Evolutionary conservation across 2,888 invertebrate genomes (phyloP).

Genomic region (Aplocera efformata): DNA sequence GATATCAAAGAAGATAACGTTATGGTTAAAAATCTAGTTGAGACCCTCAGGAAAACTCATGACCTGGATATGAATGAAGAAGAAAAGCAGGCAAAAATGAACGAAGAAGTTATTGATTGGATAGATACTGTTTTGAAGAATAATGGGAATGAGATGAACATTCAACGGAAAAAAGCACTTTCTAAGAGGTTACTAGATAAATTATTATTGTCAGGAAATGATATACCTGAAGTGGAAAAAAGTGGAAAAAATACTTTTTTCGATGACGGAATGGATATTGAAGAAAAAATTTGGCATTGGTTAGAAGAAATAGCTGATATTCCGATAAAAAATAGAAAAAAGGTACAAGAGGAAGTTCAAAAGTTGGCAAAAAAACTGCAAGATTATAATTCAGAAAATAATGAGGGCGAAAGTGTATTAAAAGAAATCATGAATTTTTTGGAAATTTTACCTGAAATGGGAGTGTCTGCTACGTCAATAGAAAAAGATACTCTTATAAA

Average conservation of each 20-base stretch:
- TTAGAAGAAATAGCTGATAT: slow-evolving; percentile 5
- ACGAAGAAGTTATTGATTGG: slow-evolving; percentile 30
- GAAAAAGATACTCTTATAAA: slow-evolving; percentile 6
- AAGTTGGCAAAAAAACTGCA: slow-evolving; percentile 6
- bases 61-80: slow-evolving; percentile 17
- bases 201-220: too few relatives aligned
- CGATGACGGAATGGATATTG: slow-evolving; percentile 1
- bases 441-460: slow-evolving; percentile 3
- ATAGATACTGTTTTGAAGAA: slow-evolving; percentile 23
- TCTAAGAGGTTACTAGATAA: slow-evolving; percentile 9
- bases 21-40: slow-evolving; percentile 21
- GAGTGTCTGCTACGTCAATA: slow-evolving; percentile 1
- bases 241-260: slow-evolving; percentile 1
- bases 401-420: slow-evolving; percentile 1
- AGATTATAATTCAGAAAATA: slow-evolving; percentile 2
- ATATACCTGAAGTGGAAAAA: too few relatives aligned
- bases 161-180: slow-evolving; percentile 17
- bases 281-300: slow-evolving; percentile 7
- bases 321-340: slow-evolving; percentile 3
- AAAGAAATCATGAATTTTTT: slow-evolving; percentile 9
- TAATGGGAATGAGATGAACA: slow-evolving; percentile 10
- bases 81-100: slow-evolving; percentile 22
- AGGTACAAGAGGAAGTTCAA: background rate
- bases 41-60: slow-evolving; percentile 27
- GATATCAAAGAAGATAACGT: slow-evolving; percentile 6